A percentile compares a stretch with the other conserved stretches of the same genome.
Evolutionary conservation across 1,140 invertebrate species (phyloP).

Genomic region (Drosophila navojoa): DNA sequence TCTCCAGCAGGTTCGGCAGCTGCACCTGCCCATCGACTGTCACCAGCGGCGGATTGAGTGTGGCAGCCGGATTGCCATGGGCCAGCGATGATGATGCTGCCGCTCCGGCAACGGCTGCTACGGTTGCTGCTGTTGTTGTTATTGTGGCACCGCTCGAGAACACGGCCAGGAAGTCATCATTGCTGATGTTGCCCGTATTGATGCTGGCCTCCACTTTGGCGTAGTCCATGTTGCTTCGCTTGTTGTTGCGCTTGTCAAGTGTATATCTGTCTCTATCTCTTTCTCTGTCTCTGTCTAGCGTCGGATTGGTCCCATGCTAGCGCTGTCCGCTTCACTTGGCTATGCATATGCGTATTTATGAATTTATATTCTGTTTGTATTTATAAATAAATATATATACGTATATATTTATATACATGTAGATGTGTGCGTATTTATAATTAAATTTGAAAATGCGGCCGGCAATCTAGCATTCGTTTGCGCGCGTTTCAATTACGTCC

Average conservation of each 20-base stretch:
- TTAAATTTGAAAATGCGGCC: constrained; percentile 57
- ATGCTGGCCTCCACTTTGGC: constrained; percentile 64
- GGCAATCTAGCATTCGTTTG: constrained; percentile 28
- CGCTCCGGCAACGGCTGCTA: constrained; percentile 9
- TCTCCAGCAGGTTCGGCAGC: constrained; percentile 56
- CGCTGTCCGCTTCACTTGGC: constrained; percentile 36
- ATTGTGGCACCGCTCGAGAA: constrained; percentile 52
- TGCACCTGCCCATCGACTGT: constrained; percentile 72
- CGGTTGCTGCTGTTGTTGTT: constrained; percentile 8
- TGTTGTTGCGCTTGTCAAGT: constrained; percentile 12
- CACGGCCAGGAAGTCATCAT: constrained; percentile 78
- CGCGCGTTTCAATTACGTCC: constrained; percentile 12
- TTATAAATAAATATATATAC: constrained; percentile 7
- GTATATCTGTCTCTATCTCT: too few species aligned
- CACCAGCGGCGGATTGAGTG: constrained; percentile 76
- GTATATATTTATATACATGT: constrained; percentile 7
- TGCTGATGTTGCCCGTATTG: constrained; percentile 82
- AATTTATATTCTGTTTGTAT: neutral
- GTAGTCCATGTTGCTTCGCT: constrained; percentile 60
- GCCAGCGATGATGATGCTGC: constrained; percentile 9
- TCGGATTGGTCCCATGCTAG: constrained; percentile 74
- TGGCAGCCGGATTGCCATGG: constrained; percentile 21
- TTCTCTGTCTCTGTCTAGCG: constrained; percentile 55
- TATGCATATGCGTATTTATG: neutral
- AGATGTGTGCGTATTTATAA: constrained; percentile 44